Evolutionary conservation across 2,113 vertebrate genomes (phyloP).

Genomic region (Heterotis niloticus): DNA sequence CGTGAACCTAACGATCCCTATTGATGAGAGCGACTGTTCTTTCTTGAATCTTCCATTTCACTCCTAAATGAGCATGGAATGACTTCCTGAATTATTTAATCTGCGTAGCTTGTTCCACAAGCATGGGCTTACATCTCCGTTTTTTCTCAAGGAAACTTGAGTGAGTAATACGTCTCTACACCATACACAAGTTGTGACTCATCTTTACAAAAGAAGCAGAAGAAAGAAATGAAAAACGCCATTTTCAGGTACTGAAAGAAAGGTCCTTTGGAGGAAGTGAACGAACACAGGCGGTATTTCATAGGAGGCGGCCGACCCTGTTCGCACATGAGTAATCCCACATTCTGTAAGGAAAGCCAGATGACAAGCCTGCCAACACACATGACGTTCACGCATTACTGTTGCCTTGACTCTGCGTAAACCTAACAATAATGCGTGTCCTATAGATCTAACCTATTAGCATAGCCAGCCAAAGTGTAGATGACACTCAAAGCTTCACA

Average conservation of each 20-base stretch:
- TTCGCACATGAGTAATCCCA: not conserved
- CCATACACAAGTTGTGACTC: not conserved
- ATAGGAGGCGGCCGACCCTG: not conserved
- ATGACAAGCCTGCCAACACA: not conserved
- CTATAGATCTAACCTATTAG: too few relatives aligned
- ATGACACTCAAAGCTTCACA: too few relatives aligned
- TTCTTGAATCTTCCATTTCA: not conserved
- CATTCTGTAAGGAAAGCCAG: not conserved
- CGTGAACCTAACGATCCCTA: not conserved
- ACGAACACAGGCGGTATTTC: not conserved
- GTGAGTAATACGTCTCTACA: not conserved
- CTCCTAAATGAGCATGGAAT: not conserved
- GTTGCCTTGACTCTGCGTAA: too few relatives aligned
- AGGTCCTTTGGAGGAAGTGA: not conserved
- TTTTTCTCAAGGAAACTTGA: not conserved
- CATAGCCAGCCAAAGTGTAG: too few relatives aligned
- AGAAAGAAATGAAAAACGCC: not conserved
- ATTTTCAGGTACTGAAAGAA: not conserved
- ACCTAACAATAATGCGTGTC: too few relatives aligned
- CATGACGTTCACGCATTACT: not conserved
- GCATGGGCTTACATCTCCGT: not conserved
- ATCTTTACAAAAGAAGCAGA: not conserved
- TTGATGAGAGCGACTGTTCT: not conserved
- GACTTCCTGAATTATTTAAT: slow-evolving; percentile 9
- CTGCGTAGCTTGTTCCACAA: not conserved